Evolutionary conservation across 2,888 invertebrate species (phyloP), one percentile per base, ranked within the genome.

Genomic region (Nymphalis urticae): DNA sequence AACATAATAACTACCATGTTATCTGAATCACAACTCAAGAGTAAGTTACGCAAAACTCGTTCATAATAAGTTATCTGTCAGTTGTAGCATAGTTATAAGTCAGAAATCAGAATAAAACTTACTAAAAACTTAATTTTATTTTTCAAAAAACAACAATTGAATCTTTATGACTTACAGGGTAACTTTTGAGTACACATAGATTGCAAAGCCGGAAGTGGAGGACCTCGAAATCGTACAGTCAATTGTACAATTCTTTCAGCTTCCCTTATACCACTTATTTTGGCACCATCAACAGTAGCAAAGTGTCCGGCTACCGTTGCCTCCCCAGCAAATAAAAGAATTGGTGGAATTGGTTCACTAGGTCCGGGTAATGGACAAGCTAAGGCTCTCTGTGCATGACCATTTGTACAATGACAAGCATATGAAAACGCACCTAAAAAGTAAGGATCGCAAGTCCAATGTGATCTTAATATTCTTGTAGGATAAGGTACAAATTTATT

Each of bases 251-350:
- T 93, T 75, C 96, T 91, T 78, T 97, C 95, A 0, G 97, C 97
- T 86, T 97, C 97, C 64, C 97, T 91, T 63, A 97, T 93, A 1
- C 97, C 97, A 75, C 96, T 96, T 59, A 96, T 83, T 66, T 96
- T 92, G 0, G 97, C 97, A 0, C 96, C 97, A 73, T 96, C 96
- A 0, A 96, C 94, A 0, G 97, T 97, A 4, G 89, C 96, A 77
- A 94, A 96, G 72, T 95, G 95, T 1, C 95, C 95, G 0, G 95
- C 94, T 48, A 95, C 95, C 0, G 97, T 97, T 0, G 97, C 97
- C 84, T 97, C 97, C 0, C 97, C 97, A 19, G 97, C 97, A 80
- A 97, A 97, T 60, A 97, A 83, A 51, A 97, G 85, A 59, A 95
- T 94, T 0, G 96, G 96, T 0, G 95, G 94, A n/a, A 94, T 86